Conservation (phyloP, 2,888 invertebrate genomes). For the Seira musarum region DNA sequence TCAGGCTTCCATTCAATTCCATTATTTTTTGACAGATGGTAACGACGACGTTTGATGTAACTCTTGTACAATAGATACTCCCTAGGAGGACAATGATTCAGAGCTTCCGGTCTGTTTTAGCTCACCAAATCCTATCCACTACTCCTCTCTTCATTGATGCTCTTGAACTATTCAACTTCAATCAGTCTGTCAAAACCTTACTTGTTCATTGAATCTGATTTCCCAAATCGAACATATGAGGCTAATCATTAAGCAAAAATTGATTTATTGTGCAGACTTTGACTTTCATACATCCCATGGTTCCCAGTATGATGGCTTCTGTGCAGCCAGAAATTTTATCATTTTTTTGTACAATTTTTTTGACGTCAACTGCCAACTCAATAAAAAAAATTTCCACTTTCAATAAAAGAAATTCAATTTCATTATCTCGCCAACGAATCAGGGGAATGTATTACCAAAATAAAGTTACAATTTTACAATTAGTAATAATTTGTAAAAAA, state of each 20-base stretch:
- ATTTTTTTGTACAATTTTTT: no score
- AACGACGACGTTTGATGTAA: conserved; percentile 17
- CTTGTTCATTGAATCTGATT: no score
- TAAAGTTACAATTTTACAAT: neutral
- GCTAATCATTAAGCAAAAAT: no score
- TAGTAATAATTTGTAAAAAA: neutral
- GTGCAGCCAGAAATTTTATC: no score
- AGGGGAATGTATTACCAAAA: conserved; percentile 35
- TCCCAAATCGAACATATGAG: no score
- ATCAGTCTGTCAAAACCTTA: no score
- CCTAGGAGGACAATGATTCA: conserved; percentile 59
- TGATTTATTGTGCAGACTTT: no score
- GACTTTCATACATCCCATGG: no score
- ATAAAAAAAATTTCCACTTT: conserved; percentile 14
- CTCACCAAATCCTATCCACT: conserved; percentile 51
- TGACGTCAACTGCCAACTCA: no score
- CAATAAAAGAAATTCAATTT: conserved; percentile 9
- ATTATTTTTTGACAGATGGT: conserved; percentile 60
- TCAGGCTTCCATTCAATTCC: conserved; percentile 13
- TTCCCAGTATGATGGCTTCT: no score
- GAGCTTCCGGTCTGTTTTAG: conserved; percentile 51
- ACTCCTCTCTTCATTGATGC: neutral
- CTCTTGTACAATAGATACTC: conserved; percentile 19
- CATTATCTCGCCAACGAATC: conserved; percentile 53
- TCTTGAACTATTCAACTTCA: no score